Evolutionary conservation across 2,797 vertebrate species (phyloP).

Genomic region (Centroberyx gerrardi): DNA sequence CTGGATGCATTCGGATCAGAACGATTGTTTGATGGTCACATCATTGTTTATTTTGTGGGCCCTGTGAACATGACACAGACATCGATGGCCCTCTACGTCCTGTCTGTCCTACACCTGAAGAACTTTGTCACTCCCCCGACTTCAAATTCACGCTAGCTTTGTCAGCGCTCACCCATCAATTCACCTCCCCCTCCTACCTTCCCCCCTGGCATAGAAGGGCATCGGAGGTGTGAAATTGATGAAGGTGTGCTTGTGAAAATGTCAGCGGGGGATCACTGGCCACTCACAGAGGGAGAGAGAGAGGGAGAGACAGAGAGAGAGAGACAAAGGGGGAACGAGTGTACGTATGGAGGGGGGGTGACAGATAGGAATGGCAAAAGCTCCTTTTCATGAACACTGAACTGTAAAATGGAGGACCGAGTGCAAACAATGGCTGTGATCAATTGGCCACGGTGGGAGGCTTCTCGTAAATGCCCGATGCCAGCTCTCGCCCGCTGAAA

Average conservation of each 20-base stretch:
- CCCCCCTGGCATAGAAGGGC: constrained; percentile 75
- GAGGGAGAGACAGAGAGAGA: neutral
- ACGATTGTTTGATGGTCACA: constrained; percentile 6
- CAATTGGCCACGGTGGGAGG: constrained; percentile 74
- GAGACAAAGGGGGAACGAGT: constrained; percentile 26
- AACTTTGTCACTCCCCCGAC: constrained; percentile 57
- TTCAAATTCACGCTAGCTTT: constrained; percentile 64
- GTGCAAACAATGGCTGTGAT: constrained; percentile 78
- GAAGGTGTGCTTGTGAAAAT: constrained; percentile 79
- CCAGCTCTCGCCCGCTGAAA: constrained; percentile 39
- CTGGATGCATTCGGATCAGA: neutral
- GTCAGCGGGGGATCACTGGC: constrained; percentile 72
- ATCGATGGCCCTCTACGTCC: constrained; percentile 38
- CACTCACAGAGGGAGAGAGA: constrained; percentile 35
- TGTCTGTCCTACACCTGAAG: constrained; percentile 47
- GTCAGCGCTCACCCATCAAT: constrained; percentile 75
- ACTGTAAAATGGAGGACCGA: constrained; percentile 81
- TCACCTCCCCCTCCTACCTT: constrained; percentile 54
- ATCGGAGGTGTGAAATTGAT: constrained; percentile 78
- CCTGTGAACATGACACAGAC: constrained; percentile 15
- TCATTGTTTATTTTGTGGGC: constrained; percentile 15
- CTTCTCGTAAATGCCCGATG: constrained; percentile 68
- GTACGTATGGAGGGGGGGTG: constrained; percentile 49
- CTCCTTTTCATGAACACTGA: constrained; percentile 82
- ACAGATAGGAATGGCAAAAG: constrained; percentile 67